Evolutionary conservation across 2,888 invertebrate genomes (phyloP), one percentile per base, ranked within the genome.

Genomic region (Patella ulyssiponensis): DNA sequence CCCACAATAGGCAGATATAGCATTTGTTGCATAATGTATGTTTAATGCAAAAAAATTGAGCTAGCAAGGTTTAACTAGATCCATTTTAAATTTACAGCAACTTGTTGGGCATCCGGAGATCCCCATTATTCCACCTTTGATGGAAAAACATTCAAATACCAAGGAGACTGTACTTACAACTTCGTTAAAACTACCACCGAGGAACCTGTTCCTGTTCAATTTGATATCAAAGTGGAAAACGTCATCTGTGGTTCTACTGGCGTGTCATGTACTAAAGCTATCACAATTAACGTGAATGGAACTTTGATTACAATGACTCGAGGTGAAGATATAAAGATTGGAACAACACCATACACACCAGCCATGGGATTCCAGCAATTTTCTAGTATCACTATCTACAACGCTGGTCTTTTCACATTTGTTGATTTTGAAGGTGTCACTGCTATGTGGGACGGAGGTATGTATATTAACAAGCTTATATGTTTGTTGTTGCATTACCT

Each of bases 71-170:
- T 12, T n/a, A 53, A 52, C 64, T 12, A 9, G 1, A 14, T 11
- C 17, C 0, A n/a, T 54, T 71, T 74, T 20, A 69, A 51, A 56
- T 76, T 80, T 82, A 1, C 71, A 86, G 88, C 82, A 15, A 79
- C 82, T 15, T 97, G 97, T 90, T 93, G 94, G 52, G 95, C 95
- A 0, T 97, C 96, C 95, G 97, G 97, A 3, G 97, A 97, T 90
- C 96, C 97, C 0, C 97, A 97, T 92, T 95, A 95, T 88, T 94
- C 94, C 86, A 96, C 96, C 0, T 97, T 96, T 90, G 97, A 97
- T 92, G 95, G 95, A 0, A 94, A 93, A 0, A 93, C 94, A 79
- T 97, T 94, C 90, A 96, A 96, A 89, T 97, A 96, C 91, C 96
- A 96, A 92, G 97, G 97, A 0, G 94, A 95, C 78, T 97, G 97